Conservation (phyloP, 1,140 invertebrate genomes). For the Trissolcus basalis region DNA sequence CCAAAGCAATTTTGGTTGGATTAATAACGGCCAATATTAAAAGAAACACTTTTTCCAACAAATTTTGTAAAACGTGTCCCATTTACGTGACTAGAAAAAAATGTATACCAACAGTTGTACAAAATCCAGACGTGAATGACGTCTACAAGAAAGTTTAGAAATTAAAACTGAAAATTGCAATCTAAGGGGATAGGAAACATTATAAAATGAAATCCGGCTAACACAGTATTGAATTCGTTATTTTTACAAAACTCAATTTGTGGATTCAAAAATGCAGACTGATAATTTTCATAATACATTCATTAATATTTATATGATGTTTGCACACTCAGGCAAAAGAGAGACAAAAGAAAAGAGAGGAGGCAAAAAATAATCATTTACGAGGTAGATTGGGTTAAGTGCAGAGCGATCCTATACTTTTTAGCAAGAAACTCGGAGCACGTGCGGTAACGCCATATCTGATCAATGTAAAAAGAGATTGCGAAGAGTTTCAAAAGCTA, state of each 20-base stretch:
- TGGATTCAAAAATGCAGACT: background rate
- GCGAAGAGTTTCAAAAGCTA: conserved; percentile 30
- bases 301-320: conserved; percentile 35
- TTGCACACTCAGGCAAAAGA: conserved; percentile 9
- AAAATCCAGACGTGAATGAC: conserved; percentile 5
- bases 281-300: conserved; percentile 15
- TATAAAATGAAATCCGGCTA: too few relatives aligned
- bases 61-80: conserved; percentile 35
- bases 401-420: conserved; percentile 29
- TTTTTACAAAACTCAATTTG: background rate
- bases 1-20: background rate
- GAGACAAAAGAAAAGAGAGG: background rate
- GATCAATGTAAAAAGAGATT: conserved; percentile 46
- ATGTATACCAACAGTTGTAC: conserved; percentile 9
- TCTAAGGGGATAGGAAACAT: too few relatives aligned
- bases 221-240: too few relatives aligned
- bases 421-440: conserved; percentile 32
- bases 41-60: conserved; percentile 16
- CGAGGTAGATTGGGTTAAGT: conserved; percentile 23
- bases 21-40: conserved; percentile 21
- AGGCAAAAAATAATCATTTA: conserved; percentile 35
- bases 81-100: conserved; percentile 38
- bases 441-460: conserved; percentile 41
- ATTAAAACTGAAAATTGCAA: background rate
- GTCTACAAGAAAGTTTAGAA: background rate